Percentiles rank a stretch among this genome's conserved stretches.
Evolutionary conservation across 2,888 invertebrate genomes (phyloP).

Genomic region (Ethmia dodecea): DNA sequence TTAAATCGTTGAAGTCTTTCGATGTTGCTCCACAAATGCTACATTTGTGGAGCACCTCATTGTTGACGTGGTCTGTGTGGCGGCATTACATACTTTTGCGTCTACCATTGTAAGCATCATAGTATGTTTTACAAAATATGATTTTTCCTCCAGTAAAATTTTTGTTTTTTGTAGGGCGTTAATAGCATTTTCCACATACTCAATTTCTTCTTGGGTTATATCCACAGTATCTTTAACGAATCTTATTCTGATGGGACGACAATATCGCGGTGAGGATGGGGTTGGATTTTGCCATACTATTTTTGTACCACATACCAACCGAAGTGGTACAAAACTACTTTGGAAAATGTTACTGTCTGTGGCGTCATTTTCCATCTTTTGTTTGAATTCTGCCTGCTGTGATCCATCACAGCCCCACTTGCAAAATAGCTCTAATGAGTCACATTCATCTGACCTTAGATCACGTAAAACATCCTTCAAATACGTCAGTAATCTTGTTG

Average conservation of each 20-base stretch:
- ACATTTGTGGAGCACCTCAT: constrained; percentile 12
- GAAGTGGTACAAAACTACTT: constrained; percentile 25
- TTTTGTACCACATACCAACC: constrained; percentile 19
- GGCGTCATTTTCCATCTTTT: constrained; percentile 14
- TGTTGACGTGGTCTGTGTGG: constrained; percentile 15
- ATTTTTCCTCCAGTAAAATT: background rate
- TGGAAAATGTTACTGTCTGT: constrained; percentile 21
- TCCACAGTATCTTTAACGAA: constrained; percentile 21
- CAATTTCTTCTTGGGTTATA: constrained; percentile 17
- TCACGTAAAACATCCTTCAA: constrained; percentile 6
- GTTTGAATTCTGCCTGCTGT: constrained; percentile 19
- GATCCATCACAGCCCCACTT: constrained; percentile 24
- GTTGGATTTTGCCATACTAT: constrained; percentile 26
- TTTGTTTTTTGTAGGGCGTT: background rate
- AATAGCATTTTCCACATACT: background rate
- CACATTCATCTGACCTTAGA: constrained; percentile 5
- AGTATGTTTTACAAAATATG: constrained; percentile 2
- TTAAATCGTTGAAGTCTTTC: constrained; percentile 10
- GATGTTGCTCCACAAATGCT: constrained; percentile 7
- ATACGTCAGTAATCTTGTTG: background rate
- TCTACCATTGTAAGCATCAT: constrained; percentile 17
- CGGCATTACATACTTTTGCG: constrained; percentile 18
- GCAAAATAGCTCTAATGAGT: constrained; percentile 13
- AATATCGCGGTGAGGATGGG: constrained; percentile 25
- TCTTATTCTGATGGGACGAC: constrained; percentile 25